Percentiles rank a stretch among this genome's conserved stretches.
Evolutionary conservation across 2,888 invertebrate species (phyloP).

Genomic region (Bugulina stolonifera): DNA sequence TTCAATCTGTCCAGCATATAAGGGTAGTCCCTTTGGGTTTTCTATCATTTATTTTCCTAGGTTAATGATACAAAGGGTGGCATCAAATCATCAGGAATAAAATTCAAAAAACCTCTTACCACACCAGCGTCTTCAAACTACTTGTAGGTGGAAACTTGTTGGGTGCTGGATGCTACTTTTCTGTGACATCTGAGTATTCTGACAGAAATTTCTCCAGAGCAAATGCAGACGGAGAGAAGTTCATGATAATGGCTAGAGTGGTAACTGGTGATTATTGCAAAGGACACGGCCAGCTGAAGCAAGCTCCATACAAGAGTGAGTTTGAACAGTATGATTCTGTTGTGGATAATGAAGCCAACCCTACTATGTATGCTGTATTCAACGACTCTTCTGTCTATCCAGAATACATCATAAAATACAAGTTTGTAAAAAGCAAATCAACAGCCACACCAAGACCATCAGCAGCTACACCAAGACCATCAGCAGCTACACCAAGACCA

Average conservation of each 20-base stretch:
- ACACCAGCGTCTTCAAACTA: background rate
- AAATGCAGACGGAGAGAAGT: background rate
- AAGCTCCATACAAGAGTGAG: background rate
- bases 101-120: too few species aligned
- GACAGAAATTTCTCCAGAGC: background rate
- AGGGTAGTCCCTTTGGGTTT: too few species aligned
- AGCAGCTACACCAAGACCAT: too few species aligned
- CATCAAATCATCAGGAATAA: too few species aligned
- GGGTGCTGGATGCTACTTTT: background rate
- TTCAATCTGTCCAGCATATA: too few species aligned
- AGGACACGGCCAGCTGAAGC: background rate
- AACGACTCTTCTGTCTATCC: background rate
- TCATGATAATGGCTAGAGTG: background rate
- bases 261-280: background rate
- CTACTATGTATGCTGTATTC: background rate
- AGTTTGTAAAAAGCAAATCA: background rate
- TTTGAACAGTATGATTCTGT: background rate
- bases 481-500: too few species aligned
- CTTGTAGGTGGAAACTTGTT: background rate
- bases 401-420: background rate
- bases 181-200: background rate
- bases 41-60: too few species aligned
- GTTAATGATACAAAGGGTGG: too few species aligned
- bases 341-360: background rate
- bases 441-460: background rate